Evolutionary conservation across 1,140 invertebrate genomes (phyloP).

Genomic region (Brachionus rotundiformis): DNA sequence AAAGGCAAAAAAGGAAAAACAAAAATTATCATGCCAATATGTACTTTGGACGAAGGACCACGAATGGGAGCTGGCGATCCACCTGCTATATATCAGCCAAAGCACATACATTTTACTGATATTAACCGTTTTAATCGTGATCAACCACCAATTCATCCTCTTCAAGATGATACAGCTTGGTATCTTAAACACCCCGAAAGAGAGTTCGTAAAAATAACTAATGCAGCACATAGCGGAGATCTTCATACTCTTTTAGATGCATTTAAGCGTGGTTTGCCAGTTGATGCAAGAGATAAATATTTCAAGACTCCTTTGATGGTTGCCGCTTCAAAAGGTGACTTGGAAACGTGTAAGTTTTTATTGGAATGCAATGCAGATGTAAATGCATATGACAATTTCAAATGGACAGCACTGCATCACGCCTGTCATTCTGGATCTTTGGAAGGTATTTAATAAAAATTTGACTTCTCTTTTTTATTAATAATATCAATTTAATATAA

Average conservation of each 20-base stretch:
- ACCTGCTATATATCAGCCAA: conserved; percentile 60
- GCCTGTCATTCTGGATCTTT: conserved; percentile 61
- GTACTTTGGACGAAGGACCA: conserved; percentile 58
- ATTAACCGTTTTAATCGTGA: conserved; percentile 63
- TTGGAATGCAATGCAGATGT: conserved; percentile 61
- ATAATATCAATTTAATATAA: too few species aligned
- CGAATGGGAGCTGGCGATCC: conserved; percentile 60
- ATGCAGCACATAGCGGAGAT: conserved; percentile 55
- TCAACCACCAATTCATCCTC: conserved; percentile 60
- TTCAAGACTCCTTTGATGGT: conserved; percentile 65
- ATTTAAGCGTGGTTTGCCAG: conserved; percentile 58
- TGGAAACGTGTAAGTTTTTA: conserved; percentile 61
- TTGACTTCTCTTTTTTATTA: too few species aligned
- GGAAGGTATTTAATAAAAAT: conserved; percentile 38
- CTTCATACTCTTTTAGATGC: conserved; percentile 60
- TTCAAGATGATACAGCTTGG: conserved; percentile 64
- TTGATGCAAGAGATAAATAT: conserved; percentile 63
- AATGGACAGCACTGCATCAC: conserved; percentile 65
- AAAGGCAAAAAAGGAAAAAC: conserved; percentile 60
- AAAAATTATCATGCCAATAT: conserved; percentile 63
- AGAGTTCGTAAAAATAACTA: conserved; percentile 62
- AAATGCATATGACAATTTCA: conserved; percentile 64
- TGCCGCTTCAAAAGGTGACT: conserved; percentile 58
- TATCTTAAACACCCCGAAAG: conserved; percentile 62
- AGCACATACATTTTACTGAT: conserved; percentile 62